These are phyloP conservation scores for Vireo altiloquus DNA, from an alignment of 2,113 vertebrate species.

Conservation along the genomic window DNA sequence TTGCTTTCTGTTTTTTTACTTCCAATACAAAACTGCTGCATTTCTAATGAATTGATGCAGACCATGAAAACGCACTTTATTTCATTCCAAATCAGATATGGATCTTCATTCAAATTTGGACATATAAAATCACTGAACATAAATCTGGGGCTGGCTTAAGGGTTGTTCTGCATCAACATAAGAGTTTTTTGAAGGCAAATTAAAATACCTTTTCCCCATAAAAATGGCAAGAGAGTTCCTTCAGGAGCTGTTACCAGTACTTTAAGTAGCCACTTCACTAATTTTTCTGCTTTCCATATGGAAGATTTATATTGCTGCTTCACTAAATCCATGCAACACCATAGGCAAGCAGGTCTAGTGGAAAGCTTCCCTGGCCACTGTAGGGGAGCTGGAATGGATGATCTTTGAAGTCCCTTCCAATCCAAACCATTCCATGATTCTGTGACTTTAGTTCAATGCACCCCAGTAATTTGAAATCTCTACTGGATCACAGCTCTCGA, in stretches of 20 bases:
- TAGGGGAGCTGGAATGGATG: background rate
- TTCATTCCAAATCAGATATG: background rate
- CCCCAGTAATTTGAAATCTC: background rate
- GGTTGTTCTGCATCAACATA: background rate
- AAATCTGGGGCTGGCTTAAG: background rate
- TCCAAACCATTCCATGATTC: background rate
- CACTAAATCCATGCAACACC: background rate
- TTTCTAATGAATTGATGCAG: background rate
- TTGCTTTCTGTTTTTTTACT: background rate
- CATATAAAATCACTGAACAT: background rate
- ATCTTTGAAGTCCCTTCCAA: background rate
- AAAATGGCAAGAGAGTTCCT: background rate
- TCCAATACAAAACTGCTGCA: background rate
- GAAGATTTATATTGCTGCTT: background rate
- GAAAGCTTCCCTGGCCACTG: background rate
- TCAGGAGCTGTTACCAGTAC: background rate
- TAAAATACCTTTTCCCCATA: background rate
- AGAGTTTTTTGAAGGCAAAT: background rate
- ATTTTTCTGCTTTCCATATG: accelerated
- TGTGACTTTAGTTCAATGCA: background rate
- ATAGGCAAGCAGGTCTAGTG: background rate
- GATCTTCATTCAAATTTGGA: background rate
- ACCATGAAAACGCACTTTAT: background rate
- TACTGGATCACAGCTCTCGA: background rate
- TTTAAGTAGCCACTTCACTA: background rate